Evolutionary conservation across 2,113 vertebrate species (phyloP), one percentile per base, ranked within the genome.

Genomic region (Upupa epops): DNA sequence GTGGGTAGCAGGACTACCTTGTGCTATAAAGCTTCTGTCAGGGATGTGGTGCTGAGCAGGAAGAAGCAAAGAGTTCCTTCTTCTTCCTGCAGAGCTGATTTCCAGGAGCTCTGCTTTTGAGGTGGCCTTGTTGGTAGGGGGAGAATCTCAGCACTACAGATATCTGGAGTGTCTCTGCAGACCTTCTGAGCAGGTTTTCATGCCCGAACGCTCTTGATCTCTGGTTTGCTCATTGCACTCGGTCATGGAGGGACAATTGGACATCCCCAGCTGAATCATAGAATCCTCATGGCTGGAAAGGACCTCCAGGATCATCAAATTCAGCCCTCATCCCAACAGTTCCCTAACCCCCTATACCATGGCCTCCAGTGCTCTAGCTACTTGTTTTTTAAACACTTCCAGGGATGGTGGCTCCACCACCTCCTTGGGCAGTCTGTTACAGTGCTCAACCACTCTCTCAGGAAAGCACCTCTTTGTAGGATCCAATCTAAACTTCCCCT

Each of bases 191-290:
- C 34, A 29, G 18, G 13, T 13, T 56, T 94, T 32, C 13, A 5
- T 0, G 0, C n/a, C 52, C 70, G 60, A 63, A 78, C 26, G 19
- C 25, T 77, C 15, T 40, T 71, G 5, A 3, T 3, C 52, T 66
- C 51, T 54, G 48, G 6, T 24, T 76, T 11, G 34, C 21, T 8
- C 2, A 4, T 19, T 26, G n/a, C 34, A 11, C n/a, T 26, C 51
- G 42, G 42, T 24, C 15, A 14, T 1, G 77, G 77, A 14, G 0
- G n/a, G 84, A n/a, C 49, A 42, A 48, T 55, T 0, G 11, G 60
- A 26, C 0, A 0, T 12, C 9, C 68, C 42, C 19, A 17, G 45
- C 16, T 0, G 1, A 31, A 3, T 4, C 0, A 3, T n/a, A n/a
- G n/a, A n/a, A n/a, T n/a, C n/a, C n/a, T n/a, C n/a, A n/a, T n/a